A percentile compares a stretch with the other conserved stretches of the same genome.
These are phyloP conservation scores for Willisornis vidua DNA, from an alignment of 2,113 vertebrate species.

Conservation along the genomic window DNA sequence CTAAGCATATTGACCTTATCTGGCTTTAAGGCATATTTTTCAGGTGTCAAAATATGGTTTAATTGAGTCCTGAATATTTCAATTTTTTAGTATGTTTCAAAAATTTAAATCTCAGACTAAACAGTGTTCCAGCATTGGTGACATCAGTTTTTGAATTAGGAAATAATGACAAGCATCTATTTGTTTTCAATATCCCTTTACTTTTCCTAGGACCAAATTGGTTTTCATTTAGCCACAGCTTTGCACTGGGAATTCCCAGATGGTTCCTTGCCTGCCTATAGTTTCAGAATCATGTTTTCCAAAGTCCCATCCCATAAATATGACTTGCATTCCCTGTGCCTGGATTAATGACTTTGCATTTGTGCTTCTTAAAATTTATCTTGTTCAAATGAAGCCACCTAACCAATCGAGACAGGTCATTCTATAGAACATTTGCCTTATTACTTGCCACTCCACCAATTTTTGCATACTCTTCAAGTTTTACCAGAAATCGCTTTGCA, in stretches of 20 bases:
- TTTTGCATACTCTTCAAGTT: conserved; percentile 14
- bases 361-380: background rate
- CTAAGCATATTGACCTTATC: background rate
- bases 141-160: background rate
- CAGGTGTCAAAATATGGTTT: background rate
- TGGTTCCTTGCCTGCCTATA: background rate
- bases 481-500: background rate
- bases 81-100: background rate
- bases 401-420: background rate
- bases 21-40: background rate
- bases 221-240: background rate
- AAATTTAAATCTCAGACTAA: background rate
- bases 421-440: background rate
- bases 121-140: background rate
- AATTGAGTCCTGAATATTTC: background rate
- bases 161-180: background rate
- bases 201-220: background rate
- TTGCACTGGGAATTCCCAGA: background rate
- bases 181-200: background rate
- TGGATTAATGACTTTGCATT: background rate
- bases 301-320: background rate
- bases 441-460: background rate
- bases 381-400: background rate
- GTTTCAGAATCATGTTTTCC: background rate
- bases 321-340: background rate